Conservation (phyloP, 2,888 invertebrate species). For the Craniophora ligustri region DNA sequence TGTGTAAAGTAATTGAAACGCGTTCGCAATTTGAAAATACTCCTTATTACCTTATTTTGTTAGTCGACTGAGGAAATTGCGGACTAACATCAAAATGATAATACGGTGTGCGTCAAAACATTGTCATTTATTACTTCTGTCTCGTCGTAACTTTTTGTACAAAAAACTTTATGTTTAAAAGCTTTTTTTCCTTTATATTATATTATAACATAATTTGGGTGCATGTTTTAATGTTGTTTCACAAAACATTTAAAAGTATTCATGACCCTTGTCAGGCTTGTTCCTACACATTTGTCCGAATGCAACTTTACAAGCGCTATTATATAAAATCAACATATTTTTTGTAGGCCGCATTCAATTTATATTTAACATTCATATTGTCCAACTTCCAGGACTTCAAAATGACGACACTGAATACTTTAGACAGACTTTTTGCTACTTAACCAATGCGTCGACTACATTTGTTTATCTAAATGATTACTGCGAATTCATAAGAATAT, state of each 20-base stretch:
- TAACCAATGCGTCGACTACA: slow-evolving; percentile 9
- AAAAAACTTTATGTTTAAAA: slow-evolving; percentile 36
- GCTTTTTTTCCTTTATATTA: slow-evolving; percentile 39
- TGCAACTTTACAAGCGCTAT: slow-evolving; percentile 61
- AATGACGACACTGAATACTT: slow-evolving; percentile 25
- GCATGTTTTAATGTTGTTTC: slow-evolving; percentile 66
- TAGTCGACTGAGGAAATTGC: slow-evolving; percentile 2
- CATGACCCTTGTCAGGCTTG: slow-evolving; percentile 69
- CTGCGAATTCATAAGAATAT: slow-evolving; percentile 10
- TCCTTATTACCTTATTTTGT: slow-evolving; percentile 32
- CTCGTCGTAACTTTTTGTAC: slow-evolving; percentile 32
- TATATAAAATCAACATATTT: slow-evolving; percentile 54
- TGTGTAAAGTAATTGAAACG: slow-evolving; percentile 44
- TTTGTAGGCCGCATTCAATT: slow-evolving; percentile 45
- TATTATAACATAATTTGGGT: slow-evolving; percentile 67
- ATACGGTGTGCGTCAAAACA: slow-evolving; percentile 21
- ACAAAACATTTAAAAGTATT: slow-evolving; percentile 70
- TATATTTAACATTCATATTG: slow-evolving; percentile 45
- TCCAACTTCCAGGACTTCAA: slow-evolving; percentile 28
- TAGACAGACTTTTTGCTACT: slow-evolving; percentile 23
- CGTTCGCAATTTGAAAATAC: slow-evolving; percentile 31
- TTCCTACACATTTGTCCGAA: slow-evolving; percentile 62
- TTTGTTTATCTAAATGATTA: slow-evolving; percentile 15
- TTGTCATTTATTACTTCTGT: slow-evolving; percentile 20
- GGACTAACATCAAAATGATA: slow-evolving; percentile 7